phyloP scores from a whole-genome alignment of 2,113 vertebrate species.

The Rhinopomastus cyanomelas region DNA sequence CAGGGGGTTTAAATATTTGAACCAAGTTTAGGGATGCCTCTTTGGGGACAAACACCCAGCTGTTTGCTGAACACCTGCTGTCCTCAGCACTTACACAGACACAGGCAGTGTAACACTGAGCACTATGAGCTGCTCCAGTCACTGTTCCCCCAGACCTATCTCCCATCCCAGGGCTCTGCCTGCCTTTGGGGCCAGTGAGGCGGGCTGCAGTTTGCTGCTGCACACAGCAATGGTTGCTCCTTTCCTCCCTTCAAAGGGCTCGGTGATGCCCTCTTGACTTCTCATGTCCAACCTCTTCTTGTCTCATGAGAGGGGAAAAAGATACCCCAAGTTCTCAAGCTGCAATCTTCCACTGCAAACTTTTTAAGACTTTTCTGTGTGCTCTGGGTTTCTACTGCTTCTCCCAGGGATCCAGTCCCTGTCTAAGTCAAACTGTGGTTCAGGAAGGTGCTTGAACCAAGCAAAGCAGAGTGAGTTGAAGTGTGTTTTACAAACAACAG shows the following conservation, averaged over 20 bases:
- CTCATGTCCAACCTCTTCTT: neutral
- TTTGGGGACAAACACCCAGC: neutral
- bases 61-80: neutral
- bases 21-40: neutral
- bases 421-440: neutral
- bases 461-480: neutral
- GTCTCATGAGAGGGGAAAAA: neutral
- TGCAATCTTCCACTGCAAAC: neutral
- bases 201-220: neutral
- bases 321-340: neutral
- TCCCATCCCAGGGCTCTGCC: neutral
- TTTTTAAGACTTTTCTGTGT: neutral
- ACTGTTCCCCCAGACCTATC: neutral
- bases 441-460: neutral
- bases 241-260: neutral
- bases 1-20: neutral
- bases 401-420: neutral
- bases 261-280: neutral
- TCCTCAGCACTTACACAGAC: neutral
- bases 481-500: neutral
- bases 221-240: neutral
- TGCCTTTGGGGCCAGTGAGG: neutral
- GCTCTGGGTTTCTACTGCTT: neutral
- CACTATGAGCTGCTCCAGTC: neutral
- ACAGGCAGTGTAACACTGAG: accelerated